Evolutionary conservation across 1,140 invertebrate species (phyloP).

Genomic region (Bactericera cockerelli): DNA sequence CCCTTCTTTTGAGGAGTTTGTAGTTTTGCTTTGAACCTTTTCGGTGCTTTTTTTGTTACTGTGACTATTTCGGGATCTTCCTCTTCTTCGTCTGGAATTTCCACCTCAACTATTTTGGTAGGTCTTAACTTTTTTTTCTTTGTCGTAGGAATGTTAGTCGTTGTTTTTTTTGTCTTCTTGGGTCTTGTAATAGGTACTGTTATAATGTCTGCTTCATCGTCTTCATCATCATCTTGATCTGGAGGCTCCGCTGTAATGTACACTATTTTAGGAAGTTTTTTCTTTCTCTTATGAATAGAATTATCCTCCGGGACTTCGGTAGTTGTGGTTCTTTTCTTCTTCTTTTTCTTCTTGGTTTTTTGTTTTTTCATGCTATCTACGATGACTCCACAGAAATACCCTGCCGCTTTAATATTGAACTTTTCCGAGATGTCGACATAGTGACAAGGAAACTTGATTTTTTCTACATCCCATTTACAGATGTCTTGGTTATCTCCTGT

Average conservation of each 20-base stretch:
- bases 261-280: not conserved
- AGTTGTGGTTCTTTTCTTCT: not conserved
- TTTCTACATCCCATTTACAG: not conserved
- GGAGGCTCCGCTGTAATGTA: not conserved
- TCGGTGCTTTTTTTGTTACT: not conserved
- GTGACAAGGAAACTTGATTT: not conserved
- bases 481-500: not conserved
- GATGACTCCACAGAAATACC: not conserved
- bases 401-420: not conserved
- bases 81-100: not conserved
- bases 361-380: not conserved
- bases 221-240: not conserved
- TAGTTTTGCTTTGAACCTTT: not conserved
- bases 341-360: not conserved
- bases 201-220: not conserved
- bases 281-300: not conserved
- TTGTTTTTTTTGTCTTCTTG: not conserved
- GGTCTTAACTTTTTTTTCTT: not conserved
- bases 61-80: not conserved
- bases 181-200: not conserved
- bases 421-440: constrained; percentile 5
- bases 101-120: not conserved
- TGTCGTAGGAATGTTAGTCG: not conserved
- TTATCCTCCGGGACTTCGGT: not conserved
- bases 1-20: not conserved